Percentiles rank a stretch among this genome's conserved stretches.
Conservation (phyloP, 2,113 vertebrate species). For the Amphilophus citrinellus region DNA sequence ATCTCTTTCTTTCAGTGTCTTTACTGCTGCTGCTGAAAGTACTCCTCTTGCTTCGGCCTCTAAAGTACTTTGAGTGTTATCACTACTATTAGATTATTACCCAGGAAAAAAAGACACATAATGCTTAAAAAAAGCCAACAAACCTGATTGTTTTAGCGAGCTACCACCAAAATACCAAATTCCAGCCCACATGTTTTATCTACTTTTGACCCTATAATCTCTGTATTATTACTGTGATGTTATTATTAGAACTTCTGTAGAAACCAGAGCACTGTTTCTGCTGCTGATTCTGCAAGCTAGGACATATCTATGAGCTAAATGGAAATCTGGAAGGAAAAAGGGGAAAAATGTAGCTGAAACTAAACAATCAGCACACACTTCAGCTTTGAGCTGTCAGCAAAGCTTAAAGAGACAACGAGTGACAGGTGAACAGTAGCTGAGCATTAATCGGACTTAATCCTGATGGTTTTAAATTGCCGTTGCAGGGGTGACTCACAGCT, state of each 20-base stretch:
- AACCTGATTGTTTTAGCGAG: no score
- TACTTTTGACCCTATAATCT: neutral
- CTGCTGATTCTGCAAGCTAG: neutral
- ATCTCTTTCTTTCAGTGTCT: no score
- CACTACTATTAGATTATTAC: no score
- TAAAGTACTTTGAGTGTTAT: no score
- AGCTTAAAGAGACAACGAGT: neutral
- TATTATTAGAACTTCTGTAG: neutral
- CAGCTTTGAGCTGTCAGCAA: neutral
- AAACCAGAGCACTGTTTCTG: neutral
- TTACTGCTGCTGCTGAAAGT: no score
- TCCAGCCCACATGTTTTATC: neutral
- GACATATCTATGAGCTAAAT: neutral
- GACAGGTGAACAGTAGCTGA: neutral
- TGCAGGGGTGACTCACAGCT: slow-evolving; percentile 50
- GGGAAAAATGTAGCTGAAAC: neutral
- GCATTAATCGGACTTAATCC: neutral
- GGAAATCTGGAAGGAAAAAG: neutral
- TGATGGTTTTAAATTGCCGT: slow-evolving; percentile 6
- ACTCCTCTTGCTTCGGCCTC: no score
- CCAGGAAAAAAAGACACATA: no score
- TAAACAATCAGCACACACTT: neutral
- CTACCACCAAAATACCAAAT: no score
- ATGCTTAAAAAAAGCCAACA: no score
- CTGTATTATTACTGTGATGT: neutral